Percentiles rank a stretch among this genome's conserved stretches.
Evolutionary conservation across 2,888 invertebrate genomes (phyloP).

Genomic region (Abscondita cerata): DNA sequence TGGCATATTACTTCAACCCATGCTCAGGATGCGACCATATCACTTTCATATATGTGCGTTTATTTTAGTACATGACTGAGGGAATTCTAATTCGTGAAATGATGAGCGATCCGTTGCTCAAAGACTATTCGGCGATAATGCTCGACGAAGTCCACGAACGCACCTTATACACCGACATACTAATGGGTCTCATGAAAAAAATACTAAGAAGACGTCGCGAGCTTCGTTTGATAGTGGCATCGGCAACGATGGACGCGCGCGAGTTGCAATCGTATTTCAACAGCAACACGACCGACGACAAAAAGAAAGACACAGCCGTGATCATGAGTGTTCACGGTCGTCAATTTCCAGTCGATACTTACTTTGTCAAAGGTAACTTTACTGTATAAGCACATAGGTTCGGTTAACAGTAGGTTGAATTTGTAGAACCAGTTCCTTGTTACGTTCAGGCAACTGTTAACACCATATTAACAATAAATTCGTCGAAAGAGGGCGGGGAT

Average conservation of each 20-base stretch:
- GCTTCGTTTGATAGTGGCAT: conserved; percentile 86
- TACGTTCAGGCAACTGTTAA: conserved; percentile 88
- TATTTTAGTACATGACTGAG: conserved; percentile 89
- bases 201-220: conserved; percentile 83
- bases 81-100: conserved; percentile 94
- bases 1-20: too few relatives aligned
- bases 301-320: conserved; percentile 71
- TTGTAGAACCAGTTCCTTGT: conserved; percentile 83
- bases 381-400: too few relatives aligned
- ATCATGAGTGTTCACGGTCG: conserved; percentile 90
- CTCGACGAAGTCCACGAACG: conserved; percentile 97
- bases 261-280: conserved; percentile 83
- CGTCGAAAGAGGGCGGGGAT: conserved; percentile 83
- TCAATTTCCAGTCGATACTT: conserved; percentile 85
- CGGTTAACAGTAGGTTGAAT: too few relatives aligned
- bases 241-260: conserved; percentile 95
- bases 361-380: conserved; percentile 74
- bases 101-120: conserved; percentile 91
- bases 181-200: conserved; percentile 93
- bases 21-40: too few relatives aligned
- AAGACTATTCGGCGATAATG: conserved; percentile 86
- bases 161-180: conserved; percentile 89
- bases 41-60: too few relatives aligned
- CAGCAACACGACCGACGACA: conserved; percentile 57
- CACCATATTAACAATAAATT: conserved; percentile 89